These are phyloP conservation scores for Pseudonaja textilis DNA, from an alignment of 2,113 vertebrate genomes.

Conservation along the genomic window DNA sequence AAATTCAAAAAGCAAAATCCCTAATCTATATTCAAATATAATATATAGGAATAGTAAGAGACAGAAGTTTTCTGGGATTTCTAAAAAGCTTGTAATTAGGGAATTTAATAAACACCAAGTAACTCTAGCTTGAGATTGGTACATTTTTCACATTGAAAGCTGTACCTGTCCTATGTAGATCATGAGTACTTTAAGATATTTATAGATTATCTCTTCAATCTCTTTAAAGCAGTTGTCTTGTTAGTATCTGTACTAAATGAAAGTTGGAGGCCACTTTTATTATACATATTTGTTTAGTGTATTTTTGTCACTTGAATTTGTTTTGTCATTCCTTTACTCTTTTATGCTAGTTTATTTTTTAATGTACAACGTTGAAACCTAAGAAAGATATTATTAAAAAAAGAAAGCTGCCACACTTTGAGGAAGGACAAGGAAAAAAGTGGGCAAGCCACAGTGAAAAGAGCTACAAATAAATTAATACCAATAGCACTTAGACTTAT, in stretches of 20 bases:
- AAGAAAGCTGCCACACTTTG: not conserved
- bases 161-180: not conserved
- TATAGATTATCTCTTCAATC: not conserved
- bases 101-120: not conserved
- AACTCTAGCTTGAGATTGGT: not conserved
- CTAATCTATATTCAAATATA: not conserved
- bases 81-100: not conserved
- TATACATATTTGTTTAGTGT: not conserved
- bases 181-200: not conserved
- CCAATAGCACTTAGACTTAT: not conserved
- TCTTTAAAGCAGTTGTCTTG: not conserved
- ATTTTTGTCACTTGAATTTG: not conserved
- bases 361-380: not conserved
- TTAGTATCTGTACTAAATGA: not conserved
- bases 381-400: not conserved
- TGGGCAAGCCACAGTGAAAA: not conserved
- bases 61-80: not conserved
- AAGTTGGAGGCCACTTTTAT: not conserved
- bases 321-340: not conserved
- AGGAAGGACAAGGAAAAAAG: not conserved
- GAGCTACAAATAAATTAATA: not conserved
- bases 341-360: not conserved
- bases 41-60: not conserved
- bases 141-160: not conserved
- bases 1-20: not conserved